Evolutionary conservation across 2,888 invertebrate genomes (phyloP).

Genomic region (Drosophila hamatofila): DNA sequence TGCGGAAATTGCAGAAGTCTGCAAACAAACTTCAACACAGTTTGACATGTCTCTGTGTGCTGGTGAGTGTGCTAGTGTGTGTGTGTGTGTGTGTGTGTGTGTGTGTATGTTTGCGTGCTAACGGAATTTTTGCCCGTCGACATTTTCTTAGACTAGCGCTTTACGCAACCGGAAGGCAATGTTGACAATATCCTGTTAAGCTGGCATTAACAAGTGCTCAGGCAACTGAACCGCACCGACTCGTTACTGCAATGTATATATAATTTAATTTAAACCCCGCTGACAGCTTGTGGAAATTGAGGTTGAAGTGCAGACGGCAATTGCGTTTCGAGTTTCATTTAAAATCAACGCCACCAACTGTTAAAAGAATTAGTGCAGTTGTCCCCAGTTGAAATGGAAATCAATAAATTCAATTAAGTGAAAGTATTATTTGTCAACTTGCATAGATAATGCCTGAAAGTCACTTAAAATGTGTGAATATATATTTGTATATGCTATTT

Average conservation of each 20-base stretch:
- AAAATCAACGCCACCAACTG: conserved; percentile 23
- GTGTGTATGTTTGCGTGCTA: conserved; percentile 41
- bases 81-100: conserved; percentile 22
- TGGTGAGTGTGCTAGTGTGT: conserved; percentile 16
- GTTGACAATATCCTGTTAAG: conserved; percentile 73
- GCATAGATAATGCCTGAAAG: neutral
- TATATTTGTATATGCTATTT: neutral
- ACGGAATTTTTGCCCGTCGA: conserved; percentile 43
- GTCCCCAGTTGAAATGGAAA: conserved; percentile 19
- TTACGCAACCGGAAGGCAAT: conserved; percentile 46
- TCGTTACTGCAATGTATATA: conserved; percentile 42
- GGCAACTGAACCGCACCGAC: conserved; percentile 28
- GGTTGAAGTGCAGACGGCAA: conserved; percentile 62
- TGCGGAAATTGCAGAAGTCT: conserved; percentile 74
- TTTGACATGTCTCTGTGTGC: conserved; percentile 26
- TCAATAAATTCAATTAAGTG: conserved; percentile 32
- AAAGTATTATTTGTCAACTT: neutral
- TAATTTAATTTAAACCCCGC: conserved; percentile 60
- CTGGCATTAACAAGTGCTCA: conserved; percentile 56
- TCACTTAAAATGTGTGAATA: neutral
- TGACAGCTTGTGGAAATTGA: conserved; percentile 58
- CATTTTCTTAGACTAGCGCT: conserved; percentile 44
- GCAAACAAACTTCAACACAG: conserved; percentile 61
- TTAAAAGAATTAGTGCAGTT: conserved; percentile 17
- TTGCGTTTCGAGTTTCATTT: conserved; percentile 46